A percentile compares a stretch with the other conserved stretches of the same genome.
Conservation (phyloP, 2,888 invertebrate genomes). For the Salticus scenicus region DNA sequence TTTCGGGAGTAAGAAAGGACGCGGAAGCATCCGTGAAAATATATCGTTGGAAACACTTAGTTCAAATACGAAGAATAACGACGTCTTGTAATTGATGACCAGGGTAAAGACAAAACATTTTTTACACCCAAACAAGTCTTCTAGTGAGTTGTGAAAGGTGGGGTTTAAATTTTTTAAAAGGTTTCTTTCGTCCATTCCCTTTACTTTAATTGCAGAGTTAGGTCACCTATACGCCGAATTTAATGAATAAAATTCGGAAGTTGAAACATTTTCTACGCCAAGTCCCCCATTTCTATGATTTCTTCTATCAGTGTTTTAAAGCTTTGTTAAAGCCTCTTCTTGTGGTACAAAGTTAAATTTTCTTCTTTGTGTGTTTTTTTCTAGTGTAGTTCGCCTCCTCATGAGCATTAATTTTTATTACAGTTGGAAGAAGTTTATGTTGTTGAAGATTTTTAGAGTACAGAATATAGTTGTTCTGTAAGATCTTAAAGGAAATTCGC, state of each 20-base stretch:
- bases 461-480: no score
- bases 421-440: background rate
- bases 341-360: slow-evolving; percentile 24
- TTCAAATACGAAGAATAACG: slow-evolving; percentile 63
- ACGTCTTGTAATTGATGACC: slow-evolving; percentile 49
- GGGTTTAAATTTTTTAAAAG: slow-evolving; percentile 67
- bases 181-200: slow-evolving; percentile 56
- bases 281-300: slow-evolving; percentile 14
- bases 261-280: slow-evolving; percentile 43
- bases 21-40: background rate
- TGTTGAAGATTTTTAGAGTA: background rate
- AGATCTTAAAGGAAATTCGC: no score
- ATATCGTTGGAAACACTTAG: slow-evolving; percentile 23
- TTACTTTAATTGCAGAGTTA: slow-evolving; percentile 50
- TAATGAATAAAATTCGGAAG: slow-evolving; percentile 45
- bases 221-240: slow-evolving; percentile 32
- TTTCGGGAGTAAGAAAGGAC: background rate
- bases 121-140: slow-evolving; percentile 20
- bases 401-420: slow-evolving; percentile 61
- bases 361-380: background rate
- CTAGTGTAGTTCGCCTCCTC: background rate
- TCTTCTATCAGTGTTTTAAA: slow-evolving; percentile 52
- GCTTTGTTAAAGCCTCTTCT: slow-evolving; percentile 35
- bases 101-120: slow-evolving; percentile 11
- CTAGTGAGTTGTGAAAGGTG: background rate